Evolutionary conservation across 2,113 vertebrate species (phyloP), one percentile per base, ranked within the genome.

Genomic region (Reinhardtius hippoglossoides): DNA sequence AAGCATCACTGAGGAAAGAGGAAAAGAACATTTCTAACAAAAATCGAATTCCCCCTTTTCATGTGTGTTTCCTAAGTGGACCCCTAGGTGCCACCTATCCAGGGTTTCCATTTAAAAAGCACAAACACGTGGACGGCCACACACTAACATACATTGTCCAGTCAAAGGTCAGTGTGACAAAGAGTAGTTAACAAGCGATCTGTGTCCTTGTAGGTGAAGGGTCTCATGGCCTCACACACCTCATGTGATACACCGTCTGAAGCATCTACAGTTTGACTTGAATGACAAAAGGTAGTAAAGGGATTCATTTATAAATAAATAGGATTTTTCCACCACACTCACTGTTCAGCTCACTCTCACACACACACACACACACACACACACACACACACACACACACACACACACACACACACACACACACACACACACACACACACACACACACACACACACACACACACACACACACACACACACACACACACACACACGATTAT

Each of bases 121-220:
- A 20, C 35, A 54, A 9, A 35, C 18, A 9, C 35, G 31, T 31
- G 8, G 35, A 37, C 35, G 9, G 9, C 9, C 35, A 60, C 35
- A 59, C 37, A 31, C 24, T 55, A 9, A 10, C 18, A 12, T 15
- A 12, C 40, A 42, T 12, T 26, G 65, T 37, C 26, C 10, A 68
- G 62, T 35, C 73, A 87, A 87, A 88, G 80, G 71, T 80, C 64
- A 55, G 67, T 48, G 5, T 42, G 40, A 42, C 40, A 42, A 42
- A 18, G 15, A 10, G 6, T 13, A 0, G 44, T 24, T 12, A 1
- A 46, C 44, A 46, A 62, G 23, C 62, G 71, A 83, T 82, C 48
- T 63, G 50, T 20, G 16, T 66, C 62, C n/a, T 78, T 83, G 60
- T 85, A 76, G 81, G 80, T 85, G 70, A 86, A 85, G 86, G 81